phyloP scores from a whole-genome alignment of 2,888 invertebrate species.

The Fragum sueziense region DNA sequence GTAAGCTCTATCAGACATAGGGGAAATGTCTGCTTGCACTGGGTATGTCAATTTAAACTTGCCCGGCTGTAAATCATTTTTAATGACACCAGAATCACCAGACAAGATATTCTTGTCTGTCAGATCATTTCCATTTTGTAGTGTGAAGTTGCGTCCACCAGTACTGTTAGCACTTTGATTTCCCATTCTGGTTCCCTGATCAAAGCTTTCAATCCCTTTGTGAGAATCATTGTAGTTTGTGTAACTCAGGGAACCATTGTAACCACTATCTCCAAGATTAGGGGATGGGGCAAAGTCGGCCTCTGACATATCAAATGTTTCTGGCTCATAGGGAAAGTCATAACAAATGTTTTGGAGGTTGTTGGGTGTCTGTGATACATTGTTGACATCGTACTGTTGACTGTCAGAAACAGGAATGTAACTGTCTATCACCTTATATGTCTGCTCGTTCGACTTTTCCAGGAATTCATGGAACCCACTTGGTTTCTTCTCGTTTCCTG shows the following conservation, averaged over 20 bases:
- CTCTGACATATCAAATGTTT: constrained; percentile 72
- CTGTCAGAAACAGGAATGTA: background rate
- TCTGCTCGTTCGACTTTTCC: constrained; percentile 61
- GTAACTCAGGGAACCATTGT: constrained; percentile 37
- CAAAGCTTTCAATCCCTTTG: background rate
- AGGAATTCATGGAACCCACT: constrained; percentile 69
- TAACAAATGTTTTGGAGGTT: constrained; percentile 51
- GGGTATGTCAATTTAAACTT: constrained; percentile 31
- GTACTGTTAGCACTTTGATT: constrained; percentile 8
- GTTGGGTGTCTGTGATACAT: background rate
- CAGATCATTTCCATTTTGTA: background rate
- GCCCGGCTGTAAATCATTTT: constrained; percentile 32
- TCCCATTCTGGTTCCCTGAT: background rate
- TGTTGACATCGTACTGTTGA: background rate
- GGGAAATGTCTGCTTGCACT: constrained; percentile 50
- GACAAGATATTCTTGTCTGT: constrained; percentile 9
- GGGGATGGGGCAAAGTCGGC: constrained; percentile 72
- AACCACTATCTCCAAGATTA: constrained; percentile 35
- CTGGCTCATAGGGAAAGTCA: constrained; percentile 68
- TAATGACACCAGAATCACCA: background rate
- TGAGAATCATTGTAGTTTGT: background rate
- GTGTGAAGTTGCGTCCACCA: background rate
- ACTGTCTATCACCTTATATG: constrained; percentile 61
- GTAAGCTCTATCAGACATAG: constrained; percentile 10
- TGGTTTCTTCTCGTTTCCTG: constrained; percentile 68